These are phyloP conservation scores for Urechis unicinctus DNA, from an alignment of 2,888 invertebrate genomes.

Conservation along the genomic window DNA sequence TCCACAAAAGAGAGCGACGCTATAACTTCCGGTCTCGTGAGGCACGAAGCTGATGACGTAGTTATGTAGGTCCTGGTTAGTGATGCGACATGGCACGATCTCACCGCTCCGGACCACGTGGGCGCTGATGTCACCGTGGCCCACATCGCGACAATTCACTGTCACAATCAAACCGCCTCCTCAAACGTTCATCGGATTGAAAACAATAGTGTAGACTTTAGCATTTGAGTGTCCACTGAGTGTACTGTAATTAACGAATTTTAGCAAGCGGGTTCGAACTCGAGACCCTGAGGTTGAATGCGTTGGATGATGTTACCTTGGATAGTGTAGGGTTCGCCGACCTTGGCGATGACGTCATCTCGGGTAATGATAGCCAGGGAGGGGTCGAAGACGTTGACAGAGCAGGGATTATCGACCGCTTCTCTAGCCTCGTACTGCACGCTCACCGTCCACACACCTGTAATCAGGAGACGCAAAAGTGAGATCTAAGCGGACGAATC, in stretches of 20 bases:
- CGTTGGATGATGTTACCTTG: neutral
- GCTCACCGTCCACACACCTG: neutral
- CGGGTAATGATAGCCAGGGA: neutral
- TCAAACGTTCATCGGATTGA: no score
- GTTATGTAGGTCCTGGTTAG: neutral
- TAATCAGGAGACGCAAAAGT: no score
- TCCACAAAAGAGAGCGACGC: slow-evolving; percentile 87
- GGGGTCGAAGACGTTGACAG: neutral
- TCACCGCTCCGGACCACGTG: slow-evolving; percentile 3
- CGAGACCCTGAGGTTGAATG: neutral
- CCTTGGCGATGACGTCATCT: neutral
- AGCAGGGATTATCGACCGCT: neutral
- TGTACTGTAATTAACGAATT: neutral
- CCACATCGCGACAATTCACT: neutral
- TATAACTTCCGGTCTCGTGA: slow-evolving; percentile 58
- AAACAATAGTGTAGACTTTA: no score
- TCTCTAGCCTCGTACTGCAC: neutral
- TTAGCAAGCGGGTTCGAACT: neutral
- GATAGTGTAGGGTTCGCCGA: neutral
- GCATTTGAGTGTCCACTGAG: no score
- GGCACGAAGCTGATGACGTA: slow-evolving; percentile 57
- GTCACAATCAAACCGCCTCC: neutral
- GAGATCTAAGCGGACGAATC: no score
- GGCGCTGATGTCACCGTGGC: slow-evolving; percentile 2
- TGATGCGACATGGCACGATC: neutral